Conservation (phyloP, 1,140 invertebrate genomes). For the Elymnias hypermnestra region DNA sequence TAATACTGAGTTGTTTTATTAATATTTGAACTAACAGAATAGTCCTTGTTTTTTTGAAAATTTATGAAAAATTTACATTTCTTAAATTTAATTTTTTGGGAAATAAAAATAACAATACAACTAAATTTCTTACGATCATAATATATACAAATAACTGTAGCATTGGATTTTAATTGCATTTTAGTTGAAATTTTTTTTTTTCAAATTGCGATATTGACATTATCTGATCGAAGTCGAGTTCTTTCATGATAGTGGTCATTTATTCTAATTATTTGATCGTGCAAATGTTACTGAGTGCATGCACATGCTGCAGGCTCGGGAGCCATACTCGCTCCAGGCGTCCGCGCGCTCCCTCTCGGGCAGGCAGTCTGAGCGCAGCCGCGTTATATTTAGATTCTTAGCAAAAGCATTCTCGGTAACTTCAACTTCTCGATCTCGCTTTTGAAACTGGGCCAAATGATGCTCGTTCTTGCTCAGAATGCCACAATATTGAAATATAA, state of each 20-base stretch:
- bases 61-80: no score
- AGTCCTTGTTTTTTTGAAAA: no score
- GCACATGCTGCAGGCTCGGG: background rate
- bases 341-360: no score
- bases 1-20: background rate
- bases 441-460: constrained; percentile 74
- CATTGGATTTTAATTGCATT: no score
- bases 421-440: constrained; percentile 63
- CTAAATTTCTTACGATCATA: no score
- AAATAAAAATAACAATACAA: no score
- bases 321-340: background rate
- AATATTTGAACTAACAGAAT: no score
- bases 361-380: constrained; percentile 27
- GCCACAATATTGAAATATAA: constrained; percentile 72
- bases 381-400: constrained; percentile 60
- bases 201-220: background rate
- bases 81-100: no score
- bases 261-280: constrained; percentile 37
- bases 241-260: constrained; percentile 9
- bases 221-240: constrained; percentile 12
- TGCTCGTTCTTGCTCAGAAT: constrained; percentile 64
- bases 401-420: constrained; percentile 66
- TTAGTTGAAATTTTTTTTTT: no score
- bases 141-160: no score
- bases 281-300: background rate